Evolutionary conservation across 2,888 invertebrate species (phyloP).

Genomic region (Matsumyia berberina): DNA sequence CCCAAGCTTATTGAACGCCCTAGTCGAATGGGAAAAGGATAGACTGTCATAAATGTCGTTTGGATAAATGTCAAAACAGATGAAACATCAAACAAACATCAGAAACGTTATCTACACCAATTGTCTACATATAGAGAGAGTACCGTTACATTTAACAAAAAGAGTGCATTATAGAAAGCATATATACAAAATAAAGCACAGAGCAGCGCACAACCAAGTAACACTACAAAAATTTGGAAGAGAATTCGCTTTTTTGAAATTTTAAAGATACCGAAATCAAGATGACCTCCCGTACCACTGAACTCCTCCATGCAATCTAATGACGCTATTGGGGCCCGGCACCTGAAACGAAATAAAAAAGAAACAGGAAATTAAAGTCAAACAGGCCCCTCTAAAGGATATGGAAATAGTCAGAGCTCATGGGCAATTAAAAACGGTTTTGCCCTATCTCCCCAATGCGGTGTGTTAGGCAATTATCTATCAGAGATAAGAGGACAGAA

Average conservation of each 20-base stretch:
- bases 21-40: constrained; percentile 62
- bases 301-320: constrained; percentile 98
- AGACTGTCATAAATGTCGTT: neutral
- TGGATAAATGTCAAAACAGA: neutral
- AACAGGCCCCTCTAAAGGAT: constrained; percentile 8
- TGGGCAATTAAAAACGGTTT: constrained; percentile 51
- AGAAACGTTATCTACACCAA: constrained; percentile 25
- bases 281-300: constrained; percentile 87
- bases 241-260: constrained; percentile 79
- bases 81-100: constrained; percentile 8
- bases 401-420: constrained; percentile 26
- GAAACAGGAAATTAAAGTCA: constrained; percentile 33
- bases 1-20: constrained; percentile 84
- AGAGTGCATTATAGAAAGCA: constrained; percentile 23
- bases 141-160: constrained; percentile 12
- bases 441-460: constrained; percentile 11
- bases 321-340: constrained; percentile 96
- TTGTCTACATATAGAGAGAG: constrained; percentile 14
- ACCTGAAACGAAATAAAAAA: constrained; percentile 86
- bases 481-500: constrained; percentile 22
- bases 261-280: constrained; percentile 84
- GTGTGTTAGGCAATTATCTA: constrained; percentile 44
- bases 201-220: constrained; percentile 30
- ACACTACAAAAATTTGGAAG: constrained; percentile 78
- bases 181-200: constrained; percentile 14